A percentile compares a stretch with the other conserved stretches of the same genome.
These are phyloP conservation scores for Sternotherus odoratus DNA, from an alignment of 2,797 vertebrate genomes.

Conservation along the genomic window DNA sequence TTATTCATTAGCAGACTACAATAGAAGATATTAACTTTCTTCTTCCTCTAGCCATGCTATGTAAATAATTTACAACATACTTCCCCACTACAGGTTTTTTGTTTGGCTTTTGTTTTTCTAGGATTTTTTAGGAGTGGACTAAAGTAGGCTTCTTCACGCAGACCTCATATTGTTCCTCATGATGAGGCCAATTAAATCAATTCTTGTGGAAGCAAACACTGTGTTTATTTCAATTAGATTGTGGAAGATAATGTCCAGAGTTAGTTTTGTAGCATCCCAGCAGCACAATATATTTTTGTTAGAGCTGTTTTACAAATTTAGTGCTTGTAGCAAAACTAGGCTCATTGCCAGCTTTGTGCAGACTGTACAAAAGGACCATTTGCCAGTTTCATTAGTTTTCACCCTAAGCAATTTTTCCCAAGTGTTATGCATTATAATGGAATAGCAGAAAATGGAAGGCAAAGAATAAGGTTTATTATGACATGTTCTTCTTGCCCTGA, in stretches of 20 bases:
- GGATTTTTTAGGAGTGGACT: not conserved
- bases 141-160: conserved; percentile 28
- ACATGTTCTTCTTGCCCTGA: not conserved
- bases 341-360: not conserved
- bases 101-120: not conserved
- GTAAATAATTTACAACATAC: conserved; percentile 49
- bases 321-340: not conserved
- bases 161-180: not conserved
- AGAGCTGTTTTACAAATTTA: not conserved
- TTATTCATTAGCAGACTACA: conserved; percentile 36
- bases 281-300: not conserved
- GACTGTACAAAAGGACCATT: not conserved
- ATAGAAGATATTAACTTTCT: not conserved
- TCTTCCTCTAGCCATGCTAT: not conserved
- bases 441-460: not conserved
- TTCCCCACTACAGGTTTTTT: not conserved
- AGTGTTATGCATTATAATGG: not conserved
- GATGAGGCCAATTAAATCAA: conserved; percentile 7
- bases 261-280: not conserved
- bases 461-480: not conserved
- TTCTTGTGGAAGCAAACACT: conserved; percentile 18
- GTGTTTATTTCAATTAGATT: conserved; percentile 44
- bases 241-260: not conserved
- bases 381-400: not conserved
- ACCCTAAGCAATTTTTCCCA: not conserved